Percentiles rank a stretch among this genome's conserved stretches.
Conservation (phyloP, 2,797 vertebrate genomes). For the Paramormyrops hopkinsi region DNA sequence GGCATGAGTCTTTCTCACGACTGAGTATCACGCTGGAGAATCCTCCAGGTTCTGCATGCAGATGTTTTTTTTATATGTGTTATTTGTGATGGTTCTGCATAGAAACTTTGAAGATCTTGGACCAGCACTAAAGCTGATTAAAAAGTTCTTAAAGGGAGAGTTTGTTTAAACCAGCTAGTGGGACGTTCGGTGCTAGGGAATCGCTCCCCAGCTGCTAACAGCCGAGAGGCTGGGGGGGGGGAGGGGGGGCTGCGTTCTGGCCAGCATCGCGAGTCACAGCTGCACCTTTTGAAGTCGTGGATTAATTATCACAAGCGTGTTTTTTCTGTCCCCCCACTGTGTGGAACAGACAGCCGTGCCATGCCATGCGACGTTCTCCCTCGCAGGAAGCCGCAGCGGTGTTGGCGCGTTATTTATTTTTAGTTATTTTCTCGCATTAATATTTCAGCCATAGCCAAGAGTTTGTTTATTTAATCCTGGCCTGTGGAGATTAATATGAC, state of each 20-base stretch:
- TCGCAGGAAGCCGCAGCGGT: neutral
- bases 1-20: neutral
- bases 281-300: constrained; percentile 9
- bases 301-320: neutral
- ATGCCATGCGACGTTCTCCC: neutral
- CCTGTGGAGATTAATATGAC: constrained; percentile 29
- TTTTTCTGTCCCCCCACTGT: neutral
- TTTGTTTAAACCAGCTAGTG: constrained; percentile 14
- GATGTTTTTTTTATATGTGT: neutral
- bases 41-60: neutral
- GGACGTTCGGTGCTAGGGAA: neutral
- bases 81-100: neutral
- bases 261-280: neutral
- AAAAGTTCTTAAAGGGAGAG: constrained; percentile 4
- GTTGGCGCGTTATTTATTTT: neutral
- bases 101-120: neutral
- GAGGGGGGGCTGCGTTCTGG: neutral
- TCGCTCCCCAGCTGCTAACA: neutral
- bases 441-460: constrained; percentile 8
- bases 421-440: constrained; percentile 10
- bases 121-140: neutral
- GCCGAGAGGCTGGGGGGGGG: neutral
- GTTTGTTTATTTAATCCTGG: constrained; percentile 7
- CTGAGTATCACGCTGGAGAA: neutral
- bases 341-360: constrained; percentile 7